Evolutionary conservation across 2,113 vertebrate genomes (phyloP).

Genomic region (human): DNA sequence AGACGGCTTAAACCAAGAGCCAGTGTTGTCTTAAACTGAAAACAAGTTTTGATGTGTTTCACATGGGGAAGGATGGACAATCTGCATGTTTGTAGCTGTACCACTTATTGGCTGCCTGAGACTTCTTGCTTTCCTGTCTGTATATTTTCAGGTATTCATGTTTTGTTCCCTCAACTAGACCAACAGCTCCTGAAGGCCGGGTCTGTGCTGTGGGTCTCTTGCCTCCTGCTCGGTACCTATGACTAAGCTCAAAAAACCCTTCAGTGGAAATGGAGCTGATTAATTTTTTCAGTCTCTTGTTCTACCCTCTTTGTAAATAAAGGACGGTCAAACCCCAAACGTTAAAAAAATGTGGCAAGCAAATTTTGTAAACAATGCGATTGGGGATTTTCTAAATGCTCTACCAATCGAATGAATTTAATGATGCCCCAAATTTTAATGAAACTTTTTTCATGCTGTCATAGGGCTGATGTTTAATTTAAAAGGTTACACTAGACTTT

Average conservation of each 20-base stretch:
- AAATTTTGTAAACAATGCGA: background rate
- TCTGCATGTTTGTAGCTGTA: too few relatives aligned
- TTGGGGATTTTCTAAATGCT: slow-evolving; percentile 39
- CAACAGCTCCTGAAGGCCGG: rapidly evolving
- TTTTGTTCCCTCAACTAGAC: background rate
- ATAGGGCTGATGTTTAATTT: background rate
- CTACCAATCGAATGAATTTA: background rate
- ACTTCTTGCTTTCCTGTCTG: background rate
- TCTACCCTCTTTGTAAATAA: background rate
- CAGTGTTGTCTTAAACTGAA: background rate
- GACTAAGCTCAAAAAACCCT: background rate
- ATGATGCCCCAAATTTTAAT: background rate
- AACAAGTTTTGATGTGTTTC: background rate
- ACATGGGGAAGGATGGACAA: background rate
- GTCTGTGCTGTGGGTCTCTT: background rate
- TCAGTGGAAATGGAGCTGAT: background rate
- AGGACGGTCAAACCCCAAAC: background rate
- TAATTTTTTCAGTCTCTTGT: background rate
- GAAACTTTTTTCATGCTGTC: background rate
- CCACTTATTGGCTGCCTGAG: background rate
- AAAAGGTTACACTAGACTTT: background rate
- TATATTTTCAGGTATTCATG: background rate
- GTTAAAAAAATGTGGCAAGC: background rate
- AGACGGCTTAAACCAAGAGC: background rate
- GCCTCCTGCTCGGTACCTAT: background rate